Conservation (phyloP, 2,113 vertebrate genomes). For the Campylorhamphus procurvoides region DNA sequence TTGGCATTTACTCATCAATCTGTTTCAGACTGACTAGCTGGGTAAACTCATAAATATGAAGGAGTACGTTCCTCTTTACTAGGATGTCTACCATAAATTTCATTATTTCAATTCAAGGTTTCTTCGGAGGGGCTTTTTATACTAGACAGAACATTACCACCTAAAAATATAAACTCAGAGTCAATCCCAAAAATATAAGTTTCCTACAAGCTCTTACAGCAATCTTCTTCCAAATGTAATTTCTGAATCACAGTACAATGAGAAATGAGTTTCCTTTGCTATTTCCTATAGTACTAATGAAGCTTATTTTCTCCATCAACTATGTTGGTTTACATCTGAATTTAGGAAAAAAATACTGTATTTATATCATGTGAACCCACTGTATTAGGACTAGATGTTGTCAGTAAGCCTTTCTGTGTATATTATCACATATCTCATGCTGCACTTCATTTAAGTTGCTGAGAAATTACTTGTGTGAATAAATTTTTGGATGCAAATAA, state of each 20-base stretch:
- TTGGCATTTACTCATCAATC: neutral
- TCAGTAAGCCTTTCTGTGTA: neutral
- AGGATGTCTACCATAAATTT: neutral
- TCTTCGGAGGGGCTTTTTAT: neutral
- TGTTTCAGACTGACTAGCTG: neutral
- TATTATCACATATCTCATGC: neutral
- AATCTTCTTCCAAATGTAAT: neutral
- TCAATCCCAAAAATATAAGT: neutral
- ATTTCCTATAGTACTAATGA: neutral
- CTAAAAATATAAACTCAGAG: neutral
- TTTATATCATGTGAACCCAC: fast-evolving
- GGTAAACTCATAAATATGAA: neutral
- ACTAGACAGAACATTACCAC: neutral
- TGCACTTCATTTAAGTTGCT: neutral
- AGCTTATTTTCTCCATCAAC: neutral
- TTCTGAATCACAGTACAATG: neutral
- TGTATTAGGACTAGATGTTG: neutral
- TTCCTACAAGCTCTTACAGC: neutral
- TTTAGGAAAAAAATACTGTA: neutral
- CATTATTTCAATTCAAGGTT: neutral
- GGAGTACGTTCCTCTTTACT: neutral
- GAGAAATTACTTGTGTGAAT: neutral
- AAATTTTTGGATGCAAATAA: neutral
- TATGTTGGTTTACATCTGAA: neutral
- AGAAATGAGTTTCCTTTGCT: neutral